phyloP scores from a whole-genome alignment of 2,797 vertebrate species.

The Pipistrellus nathusii region DNA sequence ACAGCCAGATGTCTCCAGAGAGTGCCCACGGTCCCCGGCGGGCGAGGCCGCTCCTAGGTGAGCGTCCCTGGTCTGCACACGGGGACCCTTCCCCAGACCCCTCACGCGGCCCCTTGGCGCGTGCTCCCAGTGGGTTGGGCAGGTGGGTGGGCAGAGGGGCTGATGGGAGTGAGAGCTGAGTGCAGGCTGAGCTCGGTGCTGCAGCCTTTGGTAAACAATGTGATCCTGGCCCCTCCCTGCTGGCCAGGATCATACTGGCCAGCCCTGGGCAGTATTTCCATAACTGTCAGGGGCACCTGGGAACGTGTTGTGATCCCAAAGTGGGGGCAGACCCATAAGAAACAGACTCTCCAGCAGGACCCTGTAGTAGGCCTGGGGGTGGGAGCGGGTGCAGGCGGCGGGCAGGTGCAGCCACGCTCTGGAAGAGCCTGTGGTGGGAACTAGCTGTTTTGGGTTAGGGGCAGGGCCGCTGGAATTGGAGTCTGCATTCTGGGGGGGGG shows the following conservation, averaged over 20 bases:
- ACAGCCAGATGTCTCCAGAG: not conserved
- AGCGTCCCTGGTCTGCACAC: not conserved
- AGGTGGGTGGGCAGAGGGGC: rapidly evolving
- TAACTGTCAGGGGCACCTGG: not conserved
- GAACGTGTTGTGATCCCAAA: not conserved
- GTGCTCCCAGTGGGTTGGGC: no score
- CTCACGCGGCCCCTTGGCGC: not conserved
- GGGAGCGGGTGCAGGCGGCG: rapidly evolving
- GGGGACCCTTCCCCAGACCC: rapidly evolving
- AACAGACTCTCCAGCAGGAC: not conserved
- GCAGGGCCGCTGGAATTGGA: not conserved
- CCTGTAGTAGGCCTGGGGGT: not conserved
- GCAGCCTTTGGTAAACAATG: not conserved
- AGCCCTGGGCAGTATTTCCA: not conserved
- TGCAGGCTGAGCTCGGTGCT: no score
- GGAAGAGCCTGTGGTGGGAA: not conserved
- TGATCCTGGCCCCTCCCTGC: no score
- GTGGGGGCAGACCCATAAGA: not conserved
- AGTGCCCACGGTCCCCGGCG: rapidly evolving
- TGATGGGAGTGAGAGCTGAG: not conserved
- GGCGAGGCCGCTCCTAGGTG: rapidly evolving
- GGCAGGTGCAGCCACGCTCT: not conserved
- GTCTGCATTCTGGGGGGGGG: not conserved
- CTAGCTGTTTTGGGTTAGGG: no score
- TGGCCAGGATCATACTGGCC: no score